Conservation (phyloP, 2,113 vertebrate species). For the Dasyurus viverrinus region DNA sequence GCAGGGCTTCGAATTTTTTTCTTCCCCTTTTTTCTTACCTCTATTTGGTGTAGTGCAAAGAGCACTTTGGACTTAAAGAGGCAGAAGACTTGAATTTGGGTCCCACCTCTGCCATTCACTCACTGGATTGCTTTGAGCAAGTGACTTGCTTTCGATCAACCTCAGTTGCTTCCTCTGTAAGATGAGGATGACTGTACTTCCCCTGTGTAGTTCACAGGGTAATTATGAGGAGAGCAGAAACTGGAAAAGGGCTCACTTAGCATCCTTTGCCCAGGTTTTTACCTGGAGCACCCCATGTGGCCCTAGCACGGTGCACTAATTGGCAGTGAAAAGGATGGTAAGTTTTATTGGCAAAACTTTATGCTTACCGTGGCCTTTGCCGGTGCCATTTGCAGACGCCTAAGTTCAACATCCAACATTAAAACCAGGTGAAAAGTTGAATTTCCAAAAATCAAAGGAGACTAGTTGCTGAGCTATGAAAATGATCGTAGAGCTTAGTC, state of each 20-base stretch:
- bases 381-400: conserved; percentile 67
- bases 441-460: not conserved
- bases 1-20: not conserved
- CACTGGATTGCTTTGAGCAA: not conserved
- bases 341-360: conserved; percentile 71
- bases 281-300: conserved; percentile 35
- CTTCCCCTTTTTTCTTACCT: not conserved
- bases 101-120: not conserved
- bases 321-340: conserved; percentile 79
- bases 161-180: not conserved
- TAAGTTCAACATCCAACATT: conserved; percentile 49
- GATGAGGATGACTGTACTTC: not conserved
- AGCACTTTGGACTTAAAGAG: not conserved
- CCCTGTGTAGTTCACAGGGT: not conserved
- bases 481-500: conserved; percentile 32
- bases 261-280: conserved; percentile 54
- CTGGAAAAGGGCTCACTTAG: conserved; percentile 36
- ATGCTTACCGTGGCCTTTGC: conserved; percentile 68
- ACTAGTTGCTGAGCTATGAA: not conserved
- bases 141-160: not conserved
- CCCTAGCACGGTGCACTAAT: conserved; percentile 67
- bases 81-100: not conserved
- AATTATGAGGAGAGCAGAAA: not conserved
- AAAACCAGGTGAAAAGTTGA: conserved; percentile 28
- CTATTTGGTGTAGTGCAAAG: not conserved